Evolutionary conservation across 2,797 vertebrate species (phyloP), one percentile per base, ranked within the genome.

Genomic region (Xiphophorus birchmanni): DNA sequence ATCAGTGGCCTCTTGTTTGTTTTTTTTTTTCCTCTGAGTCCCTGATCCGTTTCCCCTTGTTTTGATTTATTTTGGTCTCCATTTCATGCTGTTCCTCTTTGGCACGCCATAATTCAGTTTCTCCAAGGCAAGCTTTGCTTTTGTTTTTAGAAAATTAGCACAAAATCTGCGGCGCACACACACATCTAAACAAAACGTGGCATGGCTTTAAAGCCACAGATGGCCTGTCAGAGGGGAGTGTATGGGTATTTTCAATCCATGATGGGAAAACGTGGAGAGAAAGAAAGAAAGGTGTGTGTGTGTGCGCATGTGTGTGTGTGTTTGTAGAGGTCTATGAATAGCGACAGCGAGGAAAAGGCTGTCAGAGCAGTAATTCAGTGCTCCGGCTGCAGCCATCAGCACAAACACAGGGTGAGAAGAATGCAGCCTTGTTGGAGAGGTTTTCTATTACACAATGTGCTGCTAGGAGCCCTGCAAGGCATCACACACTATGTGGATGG

Each of bases 141-240:
- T 92, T 85, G 88, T 90, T 89, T 87, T 87, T 77, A 69, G 86
- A 71, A 85, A 84, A 92, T 84, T 75, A 80, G 71, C 81, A 81
- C 79, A 83, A 83, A 89, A 82, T 73, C 86, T 77, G 18, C n/a
- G n/a, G 12, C 65, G 78, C 73, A 73, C 58, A 44, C 75, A 58
- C 58, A 74, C 37, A 69, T 45, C 44, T 17, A 47, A 26, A 47
- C 17, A 44, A 3, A 78, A 58, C 45, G 60, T 12, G 29, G 56
- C 47, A 45, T 50, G 75, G 73, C 80, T 91, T 86, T 88, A 85
- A 71, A 87, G 86, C 80, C 89, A 89, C 92, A 94, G 92, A 94
- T 92, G 93, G 92, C 86, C 86, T 84, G 80, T 90, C 90, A 89
- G 86, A 89, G 91, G 92, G 89, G 90, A 90, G 88, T 82, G 85